Percentiles rank a stretch among this genome's conserved stretches.
Evolutionary conservation across 2,888 invertebrate species (phyloP).

Genomic region (Archips xylosteana): DNA sequence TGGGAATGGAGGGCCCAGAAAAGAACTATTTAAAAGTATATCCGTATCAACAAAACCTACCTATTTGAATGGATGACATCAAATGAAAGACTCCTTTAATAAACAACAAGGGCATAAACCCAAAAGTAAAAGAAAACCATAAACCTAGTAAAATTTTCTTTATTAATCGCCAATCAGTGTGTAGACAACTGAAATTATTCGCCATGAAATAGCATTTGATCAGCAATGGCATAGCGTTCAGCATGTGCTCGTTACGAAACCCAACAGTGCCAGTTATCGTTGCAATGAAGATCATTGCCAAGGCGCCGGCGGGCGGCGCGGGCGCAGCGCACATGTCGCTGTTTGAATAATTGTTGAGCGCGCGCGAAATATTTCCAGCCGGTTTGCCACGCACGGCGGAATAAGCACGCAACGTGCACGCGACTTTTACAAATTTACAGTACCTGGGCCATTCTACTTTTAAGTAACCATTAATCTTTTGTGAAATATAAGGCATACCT

Average conservation of each 20-base stretch:
- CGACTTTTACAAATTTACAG: too few species aligned
- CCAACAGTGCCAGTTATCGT: slow-evolving; percentile 47
- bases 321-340: slow-evolving; percentile 47
- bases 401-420: too few species aligned
- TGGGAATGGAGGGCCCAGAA: too few species aligned
- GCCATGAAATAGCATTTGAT: slow-evolving; percentile 23
- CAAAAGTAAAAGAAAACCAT: too few species aligned
- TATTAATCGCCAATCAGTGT: background rate
- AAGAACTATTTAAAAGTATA: background rate
- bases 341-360: slow-evolving; percentile 53
- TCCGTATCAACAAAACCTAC: too few species aligned
- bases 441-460: too few species aligned
- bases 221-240: slow-evolving; percentile 7
- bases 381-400: slow-evolving; percentile 34
- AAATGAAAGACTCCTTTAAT: too few species aligned
- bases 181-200: background rate
- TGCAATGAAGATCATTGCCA: slow-evolving; percentile 73
- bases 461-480: too few species aligned
- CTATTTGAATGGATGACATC: too few species aligned
- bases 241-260: slow-evolving; percentile 7
- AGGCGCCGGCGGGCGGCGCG: slow-evolving; percentile 55
- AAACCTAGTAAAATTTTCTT: background rate
- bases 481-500: too few species aligned
- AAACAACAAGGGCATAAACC: too few species aligned
- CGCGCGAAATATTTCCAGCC: slow-evolving; percentile 55